These are phyloP conservation scores for Melanaphis sacchari DNA, from an alignment of 1,140 invertebrate species.

Conservation along the genomic window DNA sequence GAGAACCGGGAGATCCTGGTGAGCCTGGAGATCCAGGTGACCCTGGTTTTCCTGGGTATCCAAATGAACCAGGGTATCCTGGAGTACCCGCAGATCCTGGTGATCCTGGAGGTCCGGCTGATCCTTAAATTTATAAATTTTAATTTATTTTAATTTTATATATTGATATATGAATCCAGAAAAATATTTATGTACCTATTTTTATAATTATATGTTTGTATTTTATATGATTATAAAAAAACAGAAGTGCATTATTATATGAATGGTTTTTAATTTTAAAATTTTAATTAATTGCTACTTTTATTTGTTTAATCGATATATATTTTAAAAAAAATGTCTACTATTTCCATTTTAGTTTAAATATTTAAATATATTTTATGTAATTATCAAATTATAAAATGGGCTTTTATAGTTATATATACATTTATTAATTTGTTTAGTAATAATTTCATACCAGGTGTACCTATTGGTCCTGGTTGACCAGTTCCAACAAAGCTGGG, in stretches of 20 bases:
- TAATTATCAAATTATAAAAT: background rate
- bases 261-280: background rate
- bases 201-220: too few relatives aligned
- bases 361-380: too few relatives aligned
- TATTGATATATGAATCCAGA: too few relatives aligned
- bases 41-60: slow-evolving; percentile 33
- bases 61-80: slow-evolving; percentile 59
- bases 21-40: slow-evolving; percentile 59
- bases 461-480: slow-evolving; percentile 59
- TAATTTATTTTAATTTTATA: too few relatives aligned
- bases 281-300: too few relatives aligned
- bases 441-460: slow-evolving; percentile 58
- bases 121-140: background rate
- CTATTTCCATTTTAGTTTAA: background rate
- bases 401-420: background rate
- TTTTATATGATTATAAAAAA: background rate
- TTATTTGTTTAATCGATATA: too few relatives aligned
- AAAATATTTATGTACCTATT: background rate
- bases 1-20: slow-evolving; percentile 59
- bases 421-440: background rate
- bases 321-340: background rate
- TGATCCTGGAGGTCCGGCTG: background rate
- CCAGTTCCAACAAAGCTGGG: slow-evolving; percentile 56
- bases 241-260: background rate
- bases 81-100: slow-evolving; percentile 24